phyloP scores from a whole-genome alignment of 2,888 invertebrate genomes.

The Pristionchus fissidentatus region DNA sequence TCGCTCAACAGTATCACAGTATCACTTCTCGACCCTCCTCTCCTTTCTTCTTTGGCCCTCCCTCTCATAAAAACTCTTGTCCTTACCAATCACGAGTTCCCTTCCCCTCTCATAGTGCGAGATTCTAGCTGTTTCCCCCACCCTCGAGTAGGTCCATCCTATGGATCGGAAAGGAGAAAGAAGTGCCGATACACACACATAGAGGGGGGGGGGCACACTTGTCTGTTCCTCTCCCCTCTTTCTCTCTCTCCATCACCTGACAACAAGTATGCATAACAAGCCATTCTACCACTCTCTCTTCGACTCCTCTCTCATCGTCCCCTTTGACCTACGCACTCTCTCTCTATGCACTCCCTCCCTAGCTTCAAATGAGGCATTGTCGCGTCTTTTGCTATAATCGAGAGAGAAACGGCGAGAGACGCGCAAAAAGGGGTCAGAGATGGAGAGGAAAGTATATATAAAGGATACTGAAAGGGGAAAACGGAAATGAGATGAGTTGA shows the following conservation, averaged over 20 bases:
- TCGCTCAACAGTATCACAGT: too few relatives aligned
- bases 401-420: not conserved
- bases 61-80: too few relatives aligned
- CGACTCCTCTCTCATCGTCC: not conserved
- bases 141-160: not conserved
- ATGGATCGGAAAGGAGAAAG: not conserved
- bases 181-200: slow-evolving; percentile 26
- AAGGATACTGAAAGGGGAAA: not conserved
- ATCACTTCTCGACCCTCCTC: too few relatives aligned
- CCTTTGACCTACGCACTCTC: slow-evolving; percentile 6
- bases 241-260: slow-evolving; percentile 19
- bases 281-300: slow-evolving; percentile 33
- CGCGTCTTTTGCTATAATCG: not conserved
- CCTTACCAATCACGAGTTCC: too few relatives aligned
- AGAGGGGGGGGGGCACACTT: too few relatives aligned
- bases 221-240: not conserved
- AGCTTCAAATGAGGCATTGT: slow-evolving; percentile 1
- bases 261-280: slow-evolving; percentile 39
- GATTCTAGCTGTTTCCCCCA: not conserved
- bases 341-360: not conserved
- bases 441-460: slow-evolving; percentile 21
- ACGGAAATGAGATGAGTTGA: slow-evolving; percentile 19
- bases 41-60: too few relatives aligned
- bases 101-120: too few relatives aligned
- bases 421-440: not conserved